Conservation (phyloP, 2,888 invertebrate species). For the Entomobrya proxima region DNA sequence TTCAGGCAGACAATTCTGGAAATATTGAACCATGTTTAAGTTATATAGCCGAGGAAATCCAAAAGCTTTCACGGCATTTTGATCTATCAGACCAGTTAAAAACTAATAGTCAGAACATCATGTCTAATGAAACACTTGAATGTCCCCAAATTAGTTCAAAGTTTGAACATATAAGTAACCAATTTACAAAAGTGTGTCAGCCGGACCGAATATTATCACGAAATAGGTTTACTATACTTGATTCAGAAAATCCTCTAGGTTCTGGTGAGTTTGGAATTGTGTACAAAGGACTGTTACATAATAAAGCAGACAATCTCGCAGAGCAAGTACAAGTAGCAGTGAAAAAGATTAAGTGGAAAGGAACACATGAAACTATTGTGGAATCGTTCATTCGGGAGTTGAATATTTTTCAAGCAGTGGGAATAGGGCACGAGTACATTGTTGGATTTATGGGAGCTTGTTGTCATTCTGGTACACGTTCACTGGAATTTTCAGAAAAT, state of each 20-base stretch:
- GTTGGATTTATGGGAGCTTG: conserved; percentile 22
- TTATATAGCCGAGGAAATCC: too few species aligned
- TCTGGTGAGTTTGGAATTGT: conserved; percentile 39
- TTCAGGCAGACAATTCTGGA: too few species aligned
- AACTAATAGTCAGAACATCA: too few species aligned
- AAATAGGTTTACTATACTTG: background rate
- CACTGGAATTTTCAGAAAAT: too few species aligned
- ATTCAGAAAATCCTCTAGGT: background rate
- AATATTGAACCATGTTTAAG: too few species aligned
- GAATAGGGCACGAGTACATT: conserved; percentile 21
- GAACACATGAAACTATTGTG: background rate
- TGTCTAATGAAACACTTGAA: too few species aligned
- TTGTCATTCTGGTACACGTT: conserved; percentile 1
- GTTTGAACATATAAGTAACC: too few species aligned
- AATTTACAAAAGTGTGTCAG: too few species aligned
- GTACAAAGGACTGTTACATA: background rate
- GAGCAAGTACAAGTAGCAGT: background rate
- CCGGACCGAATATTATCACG: background rate
- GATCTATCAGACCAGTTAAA: too few species aligned
- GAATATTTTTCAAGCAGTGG: background rate
- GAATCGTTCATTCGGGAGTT: conserved; percentile 44
- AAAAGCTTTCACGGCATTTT: too few species aligned
- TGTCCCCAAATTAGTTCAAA: too few species aligned
- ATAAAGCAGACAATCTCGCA: background rate
- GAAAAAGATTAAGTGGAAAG: background rate